phyloP scores from a whole-genome alignment of 2,888 invertebrate species.

The Caenorhabditis sp. region DNA sequence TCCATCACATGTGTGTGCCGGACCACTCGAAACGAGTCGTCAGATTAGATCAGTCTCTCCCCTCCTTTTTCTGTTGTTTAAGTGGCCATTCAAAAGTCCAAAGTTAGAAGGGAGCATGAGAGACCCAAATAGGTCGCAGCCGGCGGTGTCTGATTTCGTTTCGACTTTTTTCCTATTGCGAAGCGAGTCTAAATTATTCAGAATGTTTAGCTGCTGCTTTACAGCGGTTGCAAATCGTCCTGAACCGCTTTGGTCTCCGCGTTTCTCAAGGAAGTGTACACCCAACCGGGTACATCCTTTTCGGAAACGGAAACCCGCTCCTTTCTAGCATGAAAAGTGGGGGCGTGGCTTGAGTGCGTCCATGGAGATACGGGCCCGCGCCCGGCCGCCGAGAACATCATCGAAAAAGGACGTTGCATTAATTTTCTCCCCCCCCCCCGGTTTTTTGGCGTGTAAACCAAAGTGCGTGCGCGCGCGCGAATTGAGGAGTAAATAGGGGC shows the following conservation, averaged over 20 bases:
- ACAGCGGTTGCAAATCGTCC: background rate
- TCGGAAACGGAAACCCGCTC: no score
- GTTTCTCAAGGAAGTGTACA: background rate
- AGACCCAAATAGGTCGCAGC: background rate
- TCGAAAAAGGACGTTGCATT: no score
- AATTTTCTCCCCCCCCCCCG: no score
- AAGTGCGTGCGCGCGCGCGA: no score
- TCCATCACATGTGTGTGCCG: constrained; percentile 4
- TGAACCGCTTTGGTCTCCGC: background rate
- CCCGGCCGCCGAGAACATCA: background rate
- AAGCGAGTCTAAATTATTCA: background rate
- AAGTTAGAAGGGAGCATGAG: background rate
- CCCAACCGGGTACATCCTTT: background rate
- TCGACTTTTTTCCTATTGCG: background rate
- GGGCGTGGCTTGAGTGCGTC: background rate
- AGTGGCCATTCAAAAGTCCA: constrained; percentile 16
- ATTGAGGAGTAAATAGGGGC: no score
- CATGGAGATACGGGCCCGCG: background rate
- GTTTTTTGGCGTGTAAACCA: no score
- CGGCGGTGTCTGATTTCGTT: constrained; percentile 32
- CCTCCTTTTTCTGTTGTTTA: background rate
- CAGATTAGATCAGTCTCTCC: constrained; percentile 34
- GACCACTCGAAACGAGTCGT: constrained; percentile 16
- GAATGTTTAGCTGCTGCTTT: background rate
- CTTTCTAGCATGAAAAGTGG: background rate